Evolutionary conservation across 2,797 vertebrate species (phyloP).

Genomic region (Lycodopsis pacificus): DNA sequence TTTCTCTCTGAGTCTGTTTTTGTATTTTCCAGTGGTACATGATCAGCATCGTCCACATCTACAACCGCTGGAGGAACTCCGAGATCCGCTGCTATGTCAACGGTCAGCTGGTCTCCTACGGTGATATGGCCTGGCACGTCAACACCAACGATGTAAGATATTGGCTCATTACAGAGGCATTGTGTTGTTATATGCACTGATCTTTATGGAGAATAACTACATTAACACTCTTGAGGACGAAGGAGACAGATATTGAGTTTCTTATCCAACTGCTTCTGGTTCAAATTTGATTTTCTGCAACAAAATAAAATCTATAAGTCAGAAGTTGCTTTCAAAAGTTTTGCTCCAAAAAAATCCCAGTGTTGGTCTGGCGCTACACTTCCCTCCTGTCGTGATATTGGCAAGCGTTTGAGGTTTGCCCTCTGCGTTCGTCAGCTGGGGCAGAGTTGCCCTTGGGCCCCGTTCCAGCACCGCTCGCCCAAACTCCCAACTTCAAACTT

Average conservation of each 20-base stretch:
- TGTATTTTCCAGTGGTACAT: conserved; percentile 93
- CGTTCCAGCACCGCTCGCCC: conserved; percentile 58
- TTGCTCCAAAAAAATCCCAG: conserved; percentile 22
- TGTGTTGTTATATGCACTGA: neutral
- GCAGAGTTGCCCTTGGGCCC: conserved; percentile 66
- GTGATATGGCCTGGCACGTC: conserved; percentile 99
- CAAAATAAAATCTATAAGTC: neutral
- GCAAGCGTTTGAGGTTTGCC: conserved; percentile 59
- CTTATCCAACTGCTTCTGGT: neutral
- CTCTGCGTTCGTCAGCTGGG: conserved; percentile 55
- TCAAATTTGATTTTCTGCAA: neutral
- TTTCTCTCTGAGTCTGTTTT: neutral
- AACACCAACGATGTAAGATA: conserved; percentile 97
- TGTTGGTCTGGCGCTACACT: conserved; percentile 25
- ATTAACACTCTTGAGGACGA: neutral
- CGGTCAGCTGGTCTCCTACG: conserved; percentile 97
- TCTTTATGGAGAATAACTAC: neutral
- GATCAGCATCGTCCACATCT: conserved; percentile 99
- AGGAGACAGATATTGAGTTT: neutral
- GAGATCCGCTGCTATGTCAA: conserved; percentile 98
- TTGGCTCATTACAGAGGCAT: neutral
- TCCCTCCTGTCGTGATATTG: conserved; percentile 47
- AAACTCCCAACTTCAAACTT: conserved; percentile 64
- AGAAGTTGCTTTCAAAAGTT: neutral
- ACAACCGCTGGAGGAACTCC: conserved; percentile 99